Evolutionary conservation across 2,797 vertebrate genomes (phyloP), one percentile per base, ranked within the genome.

Genomic region (Sparus aurata): DNA sequence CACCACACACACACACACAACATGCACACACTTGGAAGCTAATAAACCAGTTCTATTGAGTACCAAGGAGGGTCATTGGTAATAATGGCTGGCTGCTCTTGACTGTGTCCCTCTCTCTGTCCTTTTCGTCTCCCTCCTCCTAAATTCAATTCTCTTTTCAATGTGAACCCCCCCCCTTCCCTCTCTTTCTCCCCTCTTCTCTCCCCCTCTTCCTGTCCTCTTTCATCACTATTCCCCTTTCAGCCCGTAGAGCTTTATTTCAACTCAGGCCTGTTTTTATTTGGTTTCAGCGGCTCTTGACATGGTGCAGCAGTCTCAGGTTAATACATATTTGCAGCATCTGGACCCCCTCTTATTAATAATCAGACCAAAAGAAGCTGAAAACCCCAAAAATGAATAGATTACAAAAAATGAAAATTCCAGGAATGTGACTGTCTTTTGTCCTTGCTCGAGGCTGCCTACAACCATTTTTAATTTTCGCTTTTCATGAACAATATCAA

Each of bases 31-130:
- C 54, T 64, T 46, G 78, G 34, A 77, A 88, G 81, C 90, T 93
- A 93, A 93, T 93, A 93, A 92, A 91, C 74, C 89, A 84, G 85
- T 85, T 87, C 76, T 90, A 87, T 85, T 90, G 92, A 93, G 92
- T 89, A 91, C 83, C 89, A 92, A 77, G 82, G 84, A 90, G 90
- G 92, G 92, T 94, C 93, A 94, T 80, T 89, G 78, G 88, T 92
- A 94, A 94, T 93, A 94, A 94, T 86, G 88, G 85, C 85, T 79
- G 80, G 82, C 85, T 85, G 80, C 92, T 91, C 91, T 89, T 91
- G 89, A 91, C 83, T 93, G 82, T 69, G 71, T 89, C 47, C 49
- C 80, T 55, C 84, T 82, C 80, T 82, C 54, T 69, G 71, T 85
- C 78, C 84, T 83, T 89, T 87, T 87, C 73, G 85, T 83, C 79